These are phyloP conservation scores for Lithosia quadra DNA, from an alignment of 2,888 invertebrate species.

Conservation along the genomic window DNA sequence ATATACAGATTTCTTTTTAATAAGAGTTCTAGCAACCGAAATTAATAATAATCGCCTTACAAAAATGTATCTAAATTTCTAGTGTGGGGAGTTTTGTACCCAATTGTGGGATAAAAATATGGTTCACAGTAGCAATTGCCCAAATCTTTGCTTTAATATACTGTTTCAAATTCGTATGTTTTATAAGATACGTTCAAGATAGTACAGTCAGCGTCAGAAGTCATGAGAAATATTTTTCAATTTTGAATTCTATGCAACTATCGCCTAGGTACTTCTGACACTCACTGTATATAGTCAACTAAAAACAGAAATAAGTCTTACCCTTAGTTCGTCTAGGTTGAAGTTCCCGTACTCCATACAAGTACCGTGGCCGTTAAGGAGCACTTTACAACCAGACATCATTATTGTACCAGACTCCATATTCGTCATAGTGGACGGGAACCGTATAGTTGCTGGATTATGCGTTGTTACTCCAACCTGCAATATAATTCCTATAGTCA, in stretches of 20 bases:
- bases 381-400: constrained; percentile 99
- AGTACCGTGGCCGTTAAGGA: constrained; percentile 98
- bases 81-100: too few species aligned
- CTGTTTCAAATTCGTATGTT: too few species aligned
- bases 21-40: too few species aligned
- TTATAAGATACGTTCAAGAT: too few species aligned
- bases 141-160: neutral
- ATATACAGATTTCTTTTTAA: too few species aligned
- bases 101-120: too few species aligned
- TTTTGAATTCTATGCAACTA: neutral
- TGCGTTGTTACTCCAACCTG: constrained; percentile 97
- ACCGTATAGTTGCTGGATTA: constrained; percentile 95
- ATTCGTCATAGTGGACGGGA: constrained; percentile 99
- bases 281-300: neutral
- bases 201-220: too few species aligned
- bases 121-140: too few species aligned
- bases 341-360: constrained; percentile 96
- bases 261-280: neutral
- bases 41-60: too few species aligned
- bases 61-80: too few species aligned
- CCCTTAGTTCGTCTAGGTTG: constrained; percentile 96
- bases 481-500: neutral
- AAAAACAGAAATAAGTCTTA: constrained; percentile 56
- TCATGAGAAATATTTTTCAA: too few species aligned
- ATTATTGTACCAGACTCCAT: constrained; percentile 96